These are phyloP conservation scores for Drosophila niveifrons DNA, from an alignment of 2,888 invertebrate species.

Conservation along the genomic window DNA sequence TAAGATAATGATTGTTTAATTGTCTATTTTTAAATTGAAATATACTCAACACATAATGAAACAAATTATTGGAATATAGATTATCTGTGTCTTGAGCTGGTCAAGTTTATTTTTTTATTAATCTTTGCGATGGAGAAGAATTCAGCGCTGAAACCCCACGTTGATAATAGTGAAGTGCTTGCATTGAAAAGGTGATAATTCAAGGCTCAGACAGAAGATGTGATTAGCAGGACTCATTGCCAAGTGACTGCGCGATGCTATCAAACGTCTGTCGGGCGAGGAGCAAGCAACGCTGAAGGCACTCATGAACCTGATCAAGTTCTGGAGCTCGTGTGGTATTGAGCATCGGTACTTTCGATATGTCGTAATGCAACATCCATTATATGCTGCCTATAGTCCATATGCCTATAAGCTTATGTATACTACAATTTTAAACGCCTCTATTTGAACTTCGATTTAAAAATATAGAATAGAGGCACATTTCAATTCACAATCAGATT, in stretches of 20 bases:
- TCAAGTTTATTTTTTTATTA: too few relatives aligned
- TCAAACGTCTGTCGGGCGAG: conserved; percentile 87
- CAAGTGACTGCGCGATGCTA: conserved; percentile 92
- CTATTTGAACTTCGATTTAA: conserved; percentile 56
- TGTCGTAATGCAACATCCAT: conserved; percentile 89
- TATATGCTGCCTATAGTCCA: conserved; percentile 88
- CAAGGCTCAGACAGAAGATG: neutral
- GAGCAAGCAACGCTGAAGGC: conserved; percentile 89
- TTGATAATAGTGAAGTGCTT: conserved; percentile 88
- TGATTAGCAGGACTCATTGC: conserved; percentile 88
- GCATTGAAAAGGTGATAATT: too few relatives aligned
- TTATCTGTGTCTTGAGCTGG: too few relatives aligned
- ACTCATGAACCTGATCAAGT: conserved; percentile 91
- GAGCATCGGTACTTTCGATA: conserved; percentile 90
- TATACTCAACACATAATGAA: too few relatives aligned
- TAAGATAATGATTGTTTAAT: too few relatives aligned
- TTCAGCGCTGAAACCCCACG: conserved; percentile 90
- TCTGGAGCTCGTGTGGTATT: conserved; percentile 90
- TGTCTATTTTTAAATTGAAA: too few relatives aligned
- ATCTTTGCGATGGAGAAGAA: conserved; percentile 94
- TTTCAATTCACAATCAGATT: conserved; percentile 14
- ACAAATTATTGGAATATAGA: too few relatives aligned
- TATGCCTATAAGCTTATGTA: too few relatives aligned
- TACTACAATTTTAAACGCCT: conserved; percentile 80
- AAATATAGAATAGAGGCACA: neutral